Base-by-base conservation (phyloP, 2,113 vertebrate genomes). In the Sorex fumeus region DNA sequence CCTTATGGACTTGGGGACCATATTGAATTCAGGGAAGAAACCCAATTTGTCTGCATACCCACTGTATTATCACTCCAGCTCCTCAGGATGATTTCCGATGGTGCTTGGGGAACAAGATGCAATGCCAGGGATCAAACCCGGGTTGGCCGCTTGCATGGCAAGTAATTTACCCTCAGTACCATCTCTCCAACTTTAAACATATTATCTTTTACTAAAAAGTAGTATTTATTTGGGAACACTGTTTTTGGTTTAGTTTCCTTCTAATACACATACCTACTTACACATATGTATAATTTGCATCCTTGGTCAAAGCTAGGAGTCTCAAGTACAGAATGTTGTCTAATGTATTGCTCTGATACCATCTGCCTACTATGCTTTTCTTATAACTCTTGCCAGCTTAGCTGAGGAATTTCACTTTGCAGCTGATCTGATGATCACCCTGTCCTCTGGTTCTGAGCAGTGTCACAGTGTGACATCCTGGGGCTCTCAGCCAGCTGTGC, bases 241-340 rank as follows among this genome's bases (percentile, higher is more conserved):
- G 50, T 85, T 85, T 93, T 21, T 80, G 23, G 80, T 12, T 69
- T 92, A 40, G 57, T 88, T 86, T 92, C 47, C 77, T 92, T 71
- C 4, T 50, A 47, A 74, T 36, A 27, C 53, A 34, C 25, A 43
- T 28, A 43, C 67, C 12, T 32, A 32, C 16, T 69, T 69, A 69
- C 5, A 69, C 16, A 32, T 16, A 69, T 43, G 23, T 13, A 62
- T 80, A 66, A 66, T 30, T 74, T 79, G 70, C 30, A 9, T 36
- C 25, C 18, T 87, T 30, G 27, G 21, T 77, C 84, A 80, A 70
- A 23, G 32, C 21, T 34, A 67, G 18, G 23, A 67, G n/a, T 72
- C 21, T 89, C 27, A 21, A 18, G 10, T 36, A 34, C 30, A 13
- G 53, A 47, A 32, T 40, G 27, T 23, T 74, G 23, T 75, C n/a